Evolutionary conservation across 2,113 vertebrate species (phyloP).

Genomic region (Siniperca knerii): DNA sequence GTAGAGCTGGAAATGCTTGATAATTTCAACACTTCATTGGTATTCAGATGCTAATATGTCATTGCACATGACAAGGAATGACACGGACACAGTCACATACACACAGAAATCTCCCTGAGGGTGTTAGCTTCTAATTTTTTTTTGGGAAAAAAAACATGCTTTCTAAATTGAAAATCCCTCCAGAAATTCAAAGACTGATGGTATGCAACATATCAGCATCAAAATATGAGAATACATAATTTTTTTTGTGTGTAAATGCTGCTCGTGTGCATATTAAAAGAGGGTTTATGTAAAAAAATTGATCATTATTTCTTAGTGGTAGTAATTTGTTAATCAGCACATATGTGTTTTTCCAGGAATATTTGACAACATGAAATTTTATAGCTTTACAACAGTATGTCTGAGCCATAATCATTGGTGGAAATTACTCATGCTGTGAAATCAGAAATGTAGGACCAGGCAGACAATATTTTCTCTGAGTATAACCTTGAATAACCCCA

Average conservation of each 20-base stretch:
- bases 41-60: slow-evolving; percentile 51
- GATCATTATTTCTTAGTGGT: slow-evolving; percentile 20
- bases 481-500: slow-evolving; percentile 26
- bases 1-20: neutral
- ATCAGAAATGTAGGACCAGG: slow-evolving; percentile 31
- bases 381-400: neutral
- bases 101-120: slow-evolving; percentile 29
- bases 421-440: slow-evolving; percentile 40
- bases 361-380: slow-evolving; percentile 26
- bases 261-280: slow-evolving; percentile 2
- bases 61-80: slow-evolving; percentile 51
- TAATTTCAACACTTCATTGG: slow-evolving; percentile 41
- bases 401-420: slow-evolving; percentile 24
- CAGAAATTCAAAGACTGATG: slow-evolving; percentile 36
- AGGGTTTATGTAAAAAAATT: slow-evolving; percentile 5
- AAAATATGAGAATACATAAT: neutral
- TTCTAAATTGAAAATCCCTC: slow-evolving; percentile 42
- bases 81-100: neutral
- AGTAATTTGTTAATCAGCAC: slow-evolving; percentile 3
- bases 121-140: slow-evolving; percentile 56
- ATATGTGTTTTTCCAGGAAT: slow-evolving; percentile 29
- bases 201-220: slow-evolving; percentile 16
- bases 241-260: neutral
- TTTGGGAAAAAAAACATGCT: slow-evolving; percentile 19
- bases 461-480: slow-evolving; percentile 16